Evolutionary conservation across 2,113 vertebrate genomes (phyloP), one percentile per base, ranked within the genome.

Genomic region (Cyprinodon brontotheroides): DNA sequence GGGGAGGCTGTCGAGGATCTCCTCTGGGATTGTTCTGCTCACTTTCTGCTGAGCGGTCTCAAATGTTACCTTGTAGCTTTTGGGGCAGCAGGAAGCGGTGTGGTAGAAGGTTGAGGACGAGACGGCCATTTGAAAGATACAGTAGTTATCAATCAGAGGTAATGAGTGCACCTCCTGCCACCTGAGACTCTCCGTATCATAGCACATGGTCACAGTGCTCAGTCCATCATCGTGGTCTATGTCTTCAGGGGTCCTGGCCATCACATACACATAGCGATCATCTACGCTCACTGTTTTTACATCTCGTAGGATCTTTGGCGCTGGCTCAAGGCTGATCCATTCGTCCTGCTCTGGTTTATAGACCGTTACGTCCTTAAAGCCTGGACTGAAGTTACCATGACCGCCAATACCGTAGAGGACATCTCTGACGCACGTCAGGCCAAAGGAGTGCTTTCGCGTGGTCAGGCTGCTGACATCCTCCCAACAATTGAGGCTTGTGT

Each of bases 301-400:
- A 47, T 99, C 97, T 2, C 97, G 94, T 61, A 99, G 93, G 79
- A 99, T 98, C 92, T 96, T 97, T 1, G 97, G 97, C 0, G 97
- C 97, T 0, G 96, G 96, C 82, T 98, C 97, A 72, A 98, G 85
- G 74, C 94, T 98, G 80, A 95, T 93, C 97, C 97, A 99, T 57
- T 96, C 96, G 83, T 98, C 97, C 74, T 94, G 94, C 77, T 97
- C 96, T 0, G 97, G 96, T 43, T 96, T 95, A 36, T 98, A 99
- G 48, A 97, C 87, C 0, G 96, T 95, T 53, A 99, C 96, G 1
- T 99, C 97, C 87, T 96, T 98, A 85, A 98, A 98, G 73, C 97
- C 97, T 0, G 97, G 96, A 72, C 96, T 99, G 87, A 99, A 98
- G 89, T 98, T 97, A 65, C 97, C 97, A 0, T 98, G 97, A 0